Base-by-base conservation (phyloP, 2,797 vertebrate species). In the Diglossa cyanea region DNA sequence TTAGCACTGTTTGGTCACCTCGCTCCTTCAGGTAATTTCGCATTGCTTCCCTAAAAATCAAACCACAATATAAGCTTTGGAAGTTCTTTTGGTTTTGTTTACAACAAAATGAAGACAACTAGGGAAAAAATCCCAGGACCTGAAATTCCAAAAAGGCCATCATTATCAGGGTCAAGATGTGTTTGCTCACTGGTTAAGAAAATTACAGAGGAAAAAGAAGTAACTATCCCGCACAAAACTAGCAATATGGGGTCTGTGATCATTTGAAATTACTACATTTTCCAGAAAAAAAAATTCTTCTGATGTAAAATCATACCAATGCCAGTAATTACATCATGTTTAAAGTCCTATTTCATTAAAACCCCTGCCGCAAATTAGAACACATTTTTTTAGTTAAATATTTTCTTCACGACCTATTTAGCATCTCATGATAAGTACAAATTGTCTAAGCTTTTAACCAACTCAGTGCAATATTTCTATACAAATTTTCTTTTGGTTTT, bases 1-100 rank as follows among this genome's bases (percentile, higher is more conserved):
- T 99, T 97, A 99, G 99, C 92, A 99, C 99, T 47, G 99, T 99
- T 97, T 99, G 99, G 98, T 99, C 99, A 33, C 99, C 99, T 97
- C 99, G 98, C 97, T 99, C 99, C 98, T 99, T 99, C 95, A 99
- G 98, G 97, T 99, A 99, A 98, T 99, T 99, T 94, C 99, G 97
- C 99, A 99, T 99, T 82, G 99, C 99, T 99, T 99, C 99, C 98
- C 99, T 99, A 97, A 93, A 94, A 97, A 96, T 62, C 80, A 86
- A 90, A 96, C 93, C 89, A 74, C 31, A 88, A 88, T 42, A 44
- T 79, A 70, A 85, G 39, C 18, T 73, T 74, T 71, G 23, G 37
- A 82, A 77, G 21, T n/a, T 62, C 18, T 39, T 80, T 42, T 37
- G 23, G 35, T 16, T 78, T 78, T 37, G 44, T 35, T 73, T 26